These are phyloP conservation scores for Notothenia rossii DNA, from an alignment of 2,113 vertebrate species.

Conservation along the genomic window DNA sequence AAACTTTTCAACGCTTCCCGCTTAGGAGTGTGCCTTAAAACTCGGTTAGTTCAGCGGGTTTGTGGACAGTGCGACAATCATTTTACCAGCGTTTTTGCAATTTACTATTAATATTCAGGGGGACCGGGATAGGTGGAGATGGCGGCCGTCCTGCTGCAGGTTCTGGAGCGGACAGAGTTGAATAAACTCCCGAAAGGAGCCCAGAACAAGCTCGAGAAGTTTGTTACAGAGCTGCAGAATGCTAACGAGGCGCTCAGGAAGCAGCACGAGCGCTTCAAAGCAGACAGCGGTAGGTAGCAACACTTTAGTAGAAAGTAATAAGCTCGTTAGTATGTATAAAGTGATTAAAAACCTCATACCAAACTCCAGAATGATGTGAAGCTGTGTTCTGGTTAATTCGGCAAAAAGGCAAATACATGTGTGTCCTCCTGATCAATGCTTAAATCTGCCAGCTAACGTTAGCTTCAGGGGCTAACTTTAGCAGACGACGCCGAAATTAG, in stretches of 20 bases:
- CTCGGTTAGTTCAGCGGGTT: background rate
- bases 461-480: slow-evolving; percentile 50
- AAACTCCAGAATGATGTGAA: background rate
- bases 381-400: background rate
- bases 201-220: slow-evolving; percentile 93
- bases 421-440: background rate
- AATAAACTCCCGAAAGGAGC: slow-evolving; percentile 90
- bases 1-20: slow-evolving; percentile 7
- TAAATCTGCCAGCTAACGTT: slow-evolving; percentile 18
- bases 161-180: slow-evolving; percentile 90
- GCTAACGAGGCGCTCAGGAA: slow-evolving; percentile 89
- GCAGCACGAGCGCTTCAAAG: slow-evolving; percentile 90
- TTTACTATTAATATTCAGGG: background rate
- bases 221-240: slow-evolving; percentile 90
- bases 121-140: slow-evolving; percentile 71
- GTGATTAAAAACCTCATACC: background rate
- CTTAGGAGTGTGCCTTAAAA: background rate
- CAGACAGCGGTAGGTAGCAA: slow-evolving; percentile 89
- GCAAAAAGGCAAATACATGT: too few relatives aligned
- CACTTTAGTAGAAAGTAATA: accelerated
- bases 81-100: background rate
- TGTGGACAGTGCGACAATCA: background rate
- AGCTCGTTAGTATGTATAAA: background rate
- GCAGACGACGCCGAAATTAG: background rate
- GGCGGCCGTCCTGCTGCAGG: slow-evolving; percentile 92